Evolutionary conservation across 2,888 invertebrate species (phyloP), one percentile per base, ranked within the genome.

Genomic region (Drosophila falleni): DNA sequence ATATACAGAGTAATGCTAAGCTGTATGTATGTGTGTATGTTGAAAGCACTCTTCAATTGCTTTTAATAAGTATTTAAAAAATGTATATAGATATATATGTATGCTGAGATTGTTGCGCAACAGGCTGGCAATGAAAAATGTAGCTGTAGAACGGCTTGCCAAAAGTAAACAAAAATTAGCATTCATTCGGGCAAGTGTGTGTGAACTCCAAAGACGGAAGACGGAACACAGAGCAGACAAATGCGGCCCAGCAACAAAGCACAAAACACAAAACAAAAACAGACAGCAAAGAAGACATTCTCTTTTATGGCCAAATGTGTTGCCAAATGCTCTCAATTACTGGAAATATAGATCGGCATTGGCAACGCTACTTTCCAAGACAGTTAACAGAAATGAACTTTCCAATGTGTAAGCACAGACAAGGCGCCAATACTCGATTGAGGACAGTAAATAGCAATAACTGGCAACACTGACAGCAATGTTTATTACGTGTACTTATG

Each of bases 151-250:
- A 80, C 67, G 54, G 29, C 44, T 33, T 19, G 54, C n/a, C 65
- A 58, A 54, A 61, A 49, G 60, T 77, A 59, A 81, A 87, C 82
- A 81, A 44, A 70, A 85, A 86, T 82, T 82, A 82, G 75, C 86
- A 79, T 85, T 79, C 72, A 79, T 81, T 84, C 65, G 66, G 60
- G 49, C 69, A 35, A 62, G 8, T 10, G 8, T 9, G 42, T 82
- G 86, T 63, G 70, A 80, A 60, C 67, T 61, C 39, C 53, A 58
- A 49, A 61, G 47, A 29, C 29, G 23, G 29, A 29, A 29, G 29
- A 19, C 71, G 60, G 63, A 60, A 60, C 42, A 50, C 23, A 31
- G 15, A 23, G 15, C 39, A 49, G 54, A 15, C 29, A 35, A 13
- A 42, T 23, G 23, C 23, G 29, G 8, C 29, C 29, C 29, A 29